phyloP scores from a whole-genome alignment of 2,888 invertebrate genomes.

The Heliconius ethilla region DNA sequence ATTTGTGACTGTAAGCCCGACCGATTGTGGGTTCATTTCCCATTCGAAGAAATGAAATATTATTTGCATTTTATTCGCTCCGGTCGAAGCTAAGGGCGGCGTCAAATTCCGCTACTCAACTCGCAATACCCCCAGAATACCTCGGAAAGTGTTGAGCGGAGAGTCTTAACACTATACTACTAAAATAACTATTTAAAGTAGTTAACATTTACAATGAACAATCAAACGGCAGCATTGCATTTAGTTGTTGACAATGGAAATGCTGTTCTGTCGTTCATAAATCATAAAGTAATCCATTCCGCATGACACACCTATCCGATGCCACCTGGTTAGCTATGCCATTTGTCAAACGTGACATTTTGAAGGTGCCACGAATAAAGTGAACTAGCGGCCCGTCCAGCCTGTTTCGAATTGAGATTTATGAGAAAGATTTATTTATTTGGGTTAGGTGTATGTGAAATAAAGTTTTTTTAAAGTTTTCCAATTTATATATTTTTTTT shows the following conservation, averaged over 20 bases:
- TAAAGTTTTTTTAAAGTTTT: not conserved
- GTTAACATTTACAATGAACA: conserved; percentile 32
- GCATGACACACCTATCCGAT: conserved; percentile 42
- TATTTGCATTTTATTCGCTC: no score
- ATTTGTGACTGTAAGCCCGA: no score
- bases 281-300: conserved; percentile 49
- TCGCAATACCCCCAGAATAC: no score
- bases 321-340: conserved; percentile 45
- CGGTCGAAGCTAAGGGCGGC: no score
- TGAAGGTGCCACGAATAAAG: conserved; percentile 39
- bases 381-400: conserved; percentile 31
- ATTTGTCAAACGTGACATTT: conserved; percentile 47
- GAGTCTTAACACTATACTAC: no score
- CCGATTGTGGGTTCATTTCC: no score
- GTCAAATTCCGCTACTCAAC: no score
- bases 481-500: not conserved
- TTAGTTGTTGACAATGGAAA: conserved; percentile 27
- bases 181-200: not conserved
- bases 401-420: conserved; percentile 23
- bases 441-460: not conserved
- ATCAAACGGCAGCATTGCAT: conserved; percentile 23
- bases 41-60: no score
- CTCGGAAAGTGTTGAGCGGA: no score
- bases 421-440: conserved; percentile 10
- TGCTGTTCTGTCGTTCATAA: conserved; percentile 45